phyloP scores from a whole-genome alignment of 2,797 vertebrate species.

The Leucoraja ocellata region DNA sequence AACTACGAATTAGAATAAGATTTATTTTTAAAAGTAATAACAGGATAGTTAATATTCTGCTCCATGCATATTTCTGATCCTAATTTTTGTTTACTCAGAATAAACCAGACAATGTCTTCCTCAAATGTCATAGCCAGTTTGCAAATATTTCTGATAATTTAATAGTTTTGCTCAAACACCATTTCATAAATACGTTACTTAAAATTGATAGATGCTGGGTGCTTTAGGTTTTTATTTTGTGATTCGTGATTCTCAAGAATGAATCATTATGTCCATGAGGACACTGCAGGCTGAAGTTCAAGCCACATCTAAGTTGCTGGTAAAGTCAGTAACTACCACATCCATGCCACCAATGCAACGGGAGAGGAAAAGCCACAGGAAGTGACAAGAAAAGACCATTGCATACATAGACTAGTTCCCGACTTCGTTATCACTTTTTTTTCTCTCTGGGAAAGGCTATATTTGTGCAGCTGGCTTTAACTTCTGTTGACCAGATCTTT shows the following conservation, averaged over 20 bases:
- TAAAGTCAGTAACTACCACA: background rate
- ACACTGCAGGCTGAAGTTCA: background rate
- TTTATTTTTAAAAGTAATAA: slow-evolving; percentile 16
- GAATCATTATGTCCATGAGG: background rate
- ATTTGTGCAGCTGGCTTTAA: slow-evolving; percentile 38
- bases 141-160: background rate
- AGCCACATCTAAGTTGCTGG: background rate
- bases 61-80: background rate
- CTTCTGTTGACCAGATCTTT: slow-evolving; percentile 34
- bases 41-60: background rate
- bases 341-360: background rate
- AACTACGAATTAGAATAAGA: slow-evolving; percentile 5
- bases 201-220: background rate
- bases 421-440: slow-evolving; percentile 29
- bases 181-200: background rate
- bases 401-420: slow-evolving; percentile 1
- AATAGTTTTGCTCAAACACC: background rate
- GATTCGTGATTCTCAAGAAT: background rate
- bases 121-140: background rate
- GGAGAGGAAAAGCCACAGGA: background rate
- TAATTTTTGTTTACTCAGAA: background rate
- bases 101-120: background rate
- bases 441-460: slow-evolving; percentile 27
- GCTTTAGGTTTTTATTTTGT: background rate
- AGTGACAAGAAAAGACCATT: slow-evolving; percentile 19